Conservation (phyloP, 2,113 vertebrate genomes). For the Corapipo altera region DNA sequence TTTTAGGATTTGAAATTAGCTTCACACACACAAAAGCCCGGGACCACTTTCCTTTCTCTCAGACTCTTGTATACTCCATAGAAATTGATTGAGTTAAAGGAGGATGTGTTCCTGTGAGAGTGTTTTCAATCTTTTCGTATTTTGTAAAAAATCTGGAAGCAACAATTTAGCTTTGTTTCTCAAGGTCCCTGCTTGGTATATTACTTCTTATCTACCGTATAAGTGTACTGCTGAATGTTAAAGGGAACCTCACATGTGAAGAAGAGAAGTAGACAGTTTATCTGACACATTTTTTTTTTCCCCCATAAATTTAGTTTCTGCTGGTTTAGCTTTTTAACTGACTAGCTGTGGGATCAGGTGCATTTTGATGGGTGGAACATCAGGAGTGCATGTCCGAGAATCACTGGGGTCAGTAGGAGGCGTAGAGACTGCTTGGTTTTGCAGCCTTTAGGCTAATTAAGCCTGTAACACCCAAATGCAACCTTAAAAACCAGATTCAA, state of each 20-base stretch:
- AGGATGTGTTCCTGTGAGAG: not conserved
- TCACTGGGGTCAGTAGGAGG: not conserved
- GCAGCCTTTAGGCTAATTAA: not conserved
- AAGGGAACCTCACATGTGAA: not conserved
- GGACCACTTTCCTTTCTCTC: not conserved
- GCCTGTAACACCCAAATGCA: not conserved
- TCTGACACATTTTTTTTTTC: not conserved
- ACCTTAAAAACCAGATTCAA: not conserved
- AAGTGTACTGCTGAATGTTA: not conserved
- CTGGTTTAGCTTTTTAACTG: not conserved
- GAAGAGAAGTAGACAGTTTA: not conserved
- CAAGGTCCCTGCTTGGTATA: not conserved
- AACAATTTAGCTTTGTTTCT: not conserved
- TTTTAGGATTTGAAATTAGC: conserved; percentile 32
- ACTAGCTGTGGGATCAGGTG: not conserved
- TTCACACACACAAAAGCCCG: not conserved
- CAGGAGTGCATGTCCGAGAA: not conserved
- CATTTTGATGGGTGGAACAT: rapidly evolving
- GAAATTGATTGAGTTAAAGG: not conserved
- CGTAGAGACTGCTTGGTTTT: not conserved
- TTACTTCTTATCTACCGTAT: not conserved
- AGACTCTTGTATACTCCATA: not conserved
- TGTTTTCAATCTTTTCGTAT: not conserved
- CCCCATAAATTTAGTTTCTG: not conserved
- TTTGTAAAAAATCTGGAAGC: not conserved